phyloP scores from a whole-genome alignment of 2,888 invertebrate genomes.

The Perizoma affinitatum region DNA sequence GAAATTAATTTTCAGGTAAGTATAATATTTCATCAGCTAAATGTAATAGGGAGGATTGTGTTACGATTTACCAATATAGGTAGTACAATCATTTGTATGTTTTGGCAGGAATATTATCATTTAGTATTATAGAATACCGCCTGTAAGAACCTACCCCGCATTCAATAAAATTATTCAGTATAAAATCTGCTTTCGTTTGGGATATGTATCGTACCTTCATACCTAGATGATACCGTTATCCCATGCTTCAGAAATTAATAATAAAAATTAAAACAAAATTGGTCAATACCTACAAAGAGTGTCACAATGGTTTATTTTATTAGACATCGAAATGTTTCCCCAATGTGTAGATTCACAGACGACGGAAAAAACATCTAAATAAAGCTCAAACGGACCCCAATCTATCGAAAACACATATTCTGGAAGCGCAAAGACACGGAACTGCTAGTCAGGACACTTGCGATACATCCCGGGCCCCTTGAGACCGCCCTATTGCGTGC shows the following conservation, averaged over 20 bases:
- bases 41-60: constrained; percentile 19
- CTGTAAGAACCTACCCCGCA: too few species aligned
- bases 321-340: constrained; percentile 18
- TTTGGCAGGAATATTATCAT: too few species aligned
- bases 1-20: constrained; percentile 37
- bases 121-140: too few species aligned
- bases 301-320: constrained; percentile 25
- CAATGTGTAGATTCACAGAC: constrained; percentile 24
- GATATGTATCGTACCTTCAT: too few species aligned
- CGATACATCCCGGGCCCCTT: constrained; percentile 29
- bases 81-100: background rate
- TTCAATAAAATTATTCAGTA: too few species aligned
- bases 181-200: too few species aligned
- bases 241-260: too few species aligned
- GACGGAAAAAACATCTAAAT: constrained; percentile 33
- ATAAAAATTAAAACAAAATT: constrained; percentile 9
- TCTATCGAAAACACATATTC: constrained; percentile 54
- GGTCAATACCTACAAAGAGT: constrained; percentile 6
- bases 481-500: constrained; percentile 55
- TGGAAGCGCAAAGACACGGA: constrained; percentile 59
- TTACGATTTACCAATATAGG: constrained; percentile 13
- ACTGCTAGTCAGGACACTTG: constrained; percentile 52
- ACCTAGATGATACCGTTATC: too few species aligned
- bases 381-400: constrained; percentile 32
- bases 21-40: constrained; percentile 30